phyloP scores from a whole-genome alignment of 2,888 invertebrate genomes.

The Macrophya annulata region DNA sequence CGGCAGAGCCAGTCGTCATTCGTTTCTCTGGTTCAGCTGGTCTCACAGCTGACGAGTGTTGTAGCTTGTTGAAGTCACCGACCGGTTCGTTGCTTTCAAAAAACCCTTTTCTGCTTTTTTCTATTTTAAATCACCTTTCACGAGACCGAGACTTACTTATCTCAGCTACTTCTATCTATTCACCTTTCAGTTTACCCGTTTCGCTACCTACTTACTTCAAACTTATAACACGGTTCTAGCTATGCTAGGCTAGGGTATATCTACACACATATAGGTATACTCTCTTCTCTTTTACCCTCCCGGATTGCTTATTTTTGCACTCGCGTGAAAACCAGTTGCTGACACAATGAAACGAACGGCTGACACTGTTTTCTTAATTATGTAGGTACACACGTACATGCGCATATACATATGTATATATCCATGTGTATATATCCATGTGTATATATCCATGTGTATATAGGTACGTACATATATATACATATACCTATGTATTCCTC shows the following conservation, averaged over 20 bases:
- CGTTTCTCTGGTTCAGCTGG: conserved; percentile 71
- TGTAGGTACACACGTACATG: not conserved
- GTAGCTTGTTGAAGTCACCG: conserved; percentile 59
- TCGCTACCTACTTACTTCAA: conserved; percentile 10
- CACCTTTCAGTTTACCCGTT: conserved; percentile 10
- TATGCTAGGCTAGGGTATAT: not conserved
- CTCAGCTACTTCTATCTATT: conserved; percentile 10
- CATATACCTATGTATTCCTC: not conserved
- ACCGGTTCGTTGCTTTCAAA: conserved; percentile 64
- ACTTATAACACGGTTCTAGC: conserved; percentile 6
- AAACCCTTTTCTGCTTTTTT: conserved; percentile 16
- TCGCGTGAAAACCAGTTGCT: conserved; percentile 43
- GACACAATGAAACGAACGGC: conserved; percentile 36
- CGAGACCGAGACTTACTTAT: conserved; percentile 11
- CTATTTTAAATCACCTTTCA: conserved; percentile 38
- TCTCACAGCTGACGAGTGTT: conserved; percentile 76
- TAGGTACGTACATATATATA: too few relatives aligned
- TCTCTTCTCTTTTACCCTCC: not conserved
- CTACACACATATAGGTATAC: not conserved
- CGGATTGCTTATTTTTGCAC: conserved; percentile 17
- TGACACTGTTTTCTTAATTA: conserved; percentile 42
- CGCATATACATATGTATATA: not conserved
- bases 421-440: not conserved
- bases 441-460: too few relatives aligned
- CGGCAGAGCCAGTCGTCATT: conserved; percentile 62